phyloP scores from a whole-genome alignment of 2,888 invertebrate genomes.

The Cylindroiulus punctatus region DNA sequence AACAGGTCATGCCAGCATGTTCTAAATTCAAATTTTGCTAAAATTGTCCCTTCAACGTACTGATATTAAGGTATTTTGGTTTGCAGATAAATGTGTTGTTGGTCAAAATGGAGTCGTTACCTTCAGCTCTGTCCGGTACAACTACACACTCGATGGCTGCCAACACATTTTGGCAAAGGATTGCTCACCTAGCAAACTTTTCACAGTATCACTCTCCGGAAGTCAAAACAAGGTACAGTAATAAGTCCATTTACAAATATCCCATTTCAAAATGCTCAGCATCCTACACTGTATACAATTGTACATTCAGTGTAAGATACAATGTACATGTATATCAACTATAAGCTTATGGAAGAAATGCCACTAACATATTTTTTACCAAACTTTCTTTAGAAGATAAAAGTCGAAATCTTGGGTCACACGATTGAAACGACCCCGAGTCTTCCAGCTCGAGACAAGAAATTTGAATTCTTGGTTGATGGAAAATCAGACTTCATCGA shows the following conservation, averaged over 20 bases:
- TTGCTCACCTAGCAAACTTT: conserved; percentile 61
- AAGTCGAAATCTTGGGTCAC: conserved; percentile 49
- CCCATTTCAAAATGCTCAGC: no score
- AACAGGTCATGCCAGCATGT: no score
- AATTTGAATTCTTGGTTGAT: conserved; percentile 51
- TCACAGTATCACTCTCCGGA: conserved; percentile 48
- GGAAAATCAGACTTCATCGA: conserved; percentile 24
- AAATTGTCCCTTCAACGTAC: no score
- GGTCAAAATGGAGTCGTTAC: conserved; percentile 58
- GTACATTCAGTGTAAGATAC: no score
- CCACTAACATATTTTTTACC: no score
- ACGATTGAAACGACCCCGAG: conserved; percentile 14
- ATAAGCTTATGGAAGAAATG: no score
- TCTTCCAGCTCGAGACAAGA: not conserved
- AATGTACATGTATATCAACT: not conserved
- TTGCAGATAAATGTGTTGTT: conserved; percentile 49
- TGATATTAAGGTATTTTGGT: not conserved
- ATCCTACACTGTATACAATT: no score
- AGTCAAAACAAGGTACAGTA: conserved; percentile 19
- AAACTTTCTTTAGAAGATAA: conserved; percentile 37
- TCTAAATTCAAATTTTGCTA: no score
- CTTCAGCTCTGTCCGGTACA: conserved; percentile 63
- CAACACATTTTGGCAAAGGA: conserved; percentile 66
- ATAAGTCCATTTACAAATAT: no score
- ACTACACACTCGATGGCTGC: conserved; percentile 63